A percentile compares a stretch with the other conserved stretches of the same genome.
Evolutionary conservation across 1,140 invertebrate genomes (phyloP).

Genomic region (Asobara japonica): DNA sequence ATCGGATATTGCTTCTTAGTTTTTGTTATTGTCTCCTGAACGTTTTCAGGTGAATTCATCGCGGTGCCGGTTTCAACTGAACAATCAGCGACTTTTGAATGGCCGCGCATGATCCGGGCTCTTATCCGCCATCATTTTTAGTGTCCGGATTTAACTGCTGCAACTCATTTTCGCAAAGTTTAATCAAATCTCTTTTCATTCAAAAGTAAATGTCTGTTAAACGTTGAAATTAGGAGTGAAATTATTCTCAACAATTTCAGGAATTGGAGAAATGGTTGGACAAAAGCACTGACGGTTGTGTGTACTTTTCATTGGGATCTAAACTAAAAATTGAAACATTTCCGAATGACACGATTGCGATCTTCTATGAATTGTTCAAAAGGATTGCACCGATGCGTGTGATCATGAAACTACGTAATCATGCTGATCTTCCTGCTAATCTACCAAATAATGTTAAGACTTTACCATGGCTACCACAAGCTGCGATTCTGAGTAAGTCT

Average conservation of each 20-base stretch:
- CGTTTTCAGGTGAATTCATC: no score
- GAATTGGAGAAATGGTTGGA: conserved; percentile 70
- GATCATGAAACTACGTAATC: conserved; percentile 68
- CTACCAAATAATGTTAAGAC: conserved; percentile 69
- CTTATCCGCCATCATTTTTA: no score
- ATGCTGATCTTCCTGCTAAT: conserved; percentile 48
- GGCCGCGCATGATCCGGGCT: no score
- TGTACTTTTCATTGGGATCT: conserved; percentile 65
- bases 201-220: not conserved
- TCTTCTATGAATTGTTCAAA: conserved; percentile 65
- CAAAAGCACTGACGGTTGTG: conserved; percentile 53
- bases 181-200: not conserved
- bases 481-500: conserved; percentile 65
- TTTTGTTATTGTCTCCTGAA: no score
- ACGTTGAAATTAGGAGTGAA: no score
- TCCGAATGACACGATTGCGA: conserved; percentile 46
- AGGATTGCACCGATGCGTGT: conserved; percentile 67
- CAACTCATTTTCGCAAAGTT: no score
- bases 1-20: no score
- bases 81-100: no score
- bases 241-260: conserved; percentile 46
- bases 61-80: no score
- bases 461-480: conserved; percentile 74
- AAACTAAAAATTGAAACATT: conserved; percentile 56
- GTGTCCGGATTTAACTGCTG: no score